Conservation (phyloP, 2,888 invertebrate genomes). For the Julus scanicus region DNA sequence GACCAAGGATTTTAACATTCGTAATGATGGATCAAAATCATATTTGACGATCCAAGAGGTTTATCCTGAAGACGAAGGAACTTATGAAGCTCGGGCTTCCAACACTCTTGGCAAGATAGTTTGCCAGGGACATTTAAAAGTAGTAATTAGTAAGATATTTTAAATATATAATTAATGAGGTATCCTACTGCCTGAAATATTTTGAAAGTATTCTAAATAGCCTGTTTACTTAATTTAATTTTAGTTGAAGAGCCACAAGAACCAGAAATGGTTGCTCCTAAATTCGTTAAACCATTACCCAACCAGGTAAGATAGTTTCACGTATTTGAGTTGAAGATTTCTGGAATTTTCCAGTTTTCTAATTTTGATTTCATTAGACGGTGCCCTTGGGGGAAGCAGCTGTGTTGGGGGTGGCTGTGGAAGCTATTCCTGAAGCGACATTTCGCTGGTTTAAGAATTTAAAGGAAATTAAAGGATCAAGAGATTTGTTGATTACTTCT, state of each 20-base stretch:
- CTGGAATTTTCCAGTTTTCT: background rate
- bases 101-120: slow-evolving; percentile 78
- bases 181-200: background rate
- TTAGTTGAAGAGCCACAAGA: slow-evolving; percentile 28
- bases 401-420: slow-evolving; percentile 80
- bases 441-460: slow-evolving; percentile 88
- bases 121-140: slow-evolving; percentile 59
- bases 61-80: slow-evolving; percentile 82
- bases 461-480: slow-evolving; percentile 74
- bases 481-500: slow-evolving; percentile 78
- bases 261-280: slow-evolving; percentile 37
- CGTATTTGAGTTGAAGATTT: background rate
- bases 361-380: slow-evolving; percentile 65
- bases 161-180: background rate
- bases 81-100: slow-evolving; percentile 86
- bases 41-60: slow-evolving; percentile 75
- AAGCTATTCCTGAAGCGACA: slow-evolving; percentile 81
- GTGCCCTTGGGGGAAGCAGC: slow-evolving; percentile 80
- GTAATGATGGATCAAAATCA: slow-evolving; percentile 73
- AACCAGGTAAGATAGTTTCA: slow-evolving; percentile 54
- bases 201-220: background rate
- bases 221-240: background rate
- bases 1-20: slow-evolving; percentile 55
- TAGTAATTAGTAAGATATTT: background rate
- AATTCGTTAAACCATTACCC: slow-evolving; percentile 52